Evolutionary conservation across 2,797 vertebrate species (phyloP).

Genomic region (Halcyon chelicuti): DNA sequence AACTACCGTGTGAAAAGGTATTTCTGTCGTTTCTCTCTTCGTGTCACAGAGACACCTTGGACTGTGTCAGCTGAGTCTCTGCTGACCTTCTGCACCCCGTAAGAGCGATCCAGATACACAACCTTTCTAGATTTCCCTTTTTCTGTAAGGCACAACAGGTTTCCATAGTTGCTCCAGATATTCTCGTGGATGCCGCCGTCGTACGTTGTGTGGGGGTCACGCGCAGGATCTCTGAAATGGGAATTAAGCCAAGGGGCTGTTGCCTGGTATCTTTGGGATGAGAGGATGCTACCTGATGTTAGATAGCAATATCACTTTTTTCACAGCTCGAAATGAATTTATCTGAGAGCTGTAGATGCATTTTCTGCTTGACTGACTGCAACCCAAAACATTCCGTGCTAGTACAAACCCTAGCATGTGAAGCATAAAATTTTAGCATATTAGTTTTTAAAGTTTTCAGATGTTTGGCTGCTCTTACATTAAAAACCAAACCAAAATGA

Average conservation of each 20-base stretch:
- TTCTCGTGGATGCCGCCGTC: neutral
- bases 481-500: neutral
- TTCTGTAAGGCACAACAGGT: neutral
- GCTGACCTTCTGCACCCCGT: neutral
- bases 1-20: neutral
- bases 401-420: neutral
- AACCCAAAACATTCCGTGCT: constrained; percentile 35
- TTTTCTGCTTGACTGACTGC: constrained; percentile 48
- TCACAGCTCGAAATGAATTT: constrained; percentile 8
- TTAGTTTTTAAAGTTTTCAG: constrained; percentile 37
- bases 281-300: constrained; percentile 7
- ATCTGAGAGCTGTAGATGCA: constrained; percentile 33
- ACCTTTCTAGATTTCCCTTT: neutral
- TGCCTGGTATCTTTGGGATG: neutral
- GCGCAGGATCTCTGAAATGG: neutral
- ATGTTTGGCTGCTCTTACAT: neutral
- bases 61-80: neutral
- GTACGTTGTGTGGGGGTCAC: neutral
- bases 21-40: neutral
- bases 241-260: neutral
- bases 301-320: neutral
- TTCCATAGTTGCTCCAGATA: neutral
- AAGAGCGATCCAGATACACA: neutral
- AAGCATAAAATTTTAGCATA: constrained; percentile 34
- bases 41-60: accelerated